These are phyloP conservation scores for Circaetus cinerascens DNA, from an alignment of 2,113 vertebrate genomes.

Conservation along the genomic window DNA sequence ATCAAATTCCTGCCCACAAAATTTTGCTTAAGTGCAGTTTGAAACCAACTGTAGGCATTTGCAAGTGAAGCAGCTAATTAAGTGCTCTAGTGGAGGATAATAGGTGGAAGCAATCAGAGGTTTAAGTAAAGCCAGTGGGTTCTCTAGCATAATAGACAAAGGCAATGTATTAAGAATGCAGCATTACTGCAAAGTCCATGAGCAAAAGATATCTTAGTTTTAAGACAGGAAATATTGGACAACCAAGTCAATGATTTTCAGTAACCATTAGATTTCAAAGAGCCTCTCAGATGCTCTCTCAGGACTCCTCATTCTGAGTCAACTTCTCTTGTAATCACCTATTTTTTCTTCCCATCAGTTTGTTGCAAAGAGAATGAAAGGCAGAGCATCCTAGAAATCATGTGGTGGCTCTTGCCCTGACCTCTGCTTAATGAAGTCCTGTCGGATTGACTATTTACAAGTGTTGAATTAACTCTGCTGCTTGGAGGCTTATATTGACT, in stretches of 20 bases:
- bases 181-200: neutral
- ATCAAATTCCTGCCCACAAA: neutral
- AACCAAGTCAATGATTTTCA: neutral
- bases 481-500: neutral
- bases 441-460: neutral
- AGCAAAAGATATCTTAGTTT: neutral
- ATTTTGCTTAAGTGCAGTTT: neutral
- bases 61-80: neutral
- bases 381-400: neutral
- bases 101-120: neutral
- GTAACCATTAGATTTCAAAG: neutral
- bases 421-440: neutral
- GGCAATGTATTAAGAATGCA: neutral
- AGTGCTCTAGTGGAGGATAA: neutral
- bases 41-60: neutral
- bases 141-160: neutral
- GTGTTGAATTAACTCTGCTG: neutral
- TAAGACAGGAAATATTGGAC: neutral
- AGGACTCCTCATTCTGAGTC: neutral
- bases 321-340: neutral
- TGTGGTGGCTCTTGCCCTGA: neutral
- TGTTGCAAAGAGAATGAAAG: neutral
- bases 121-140: neutral
- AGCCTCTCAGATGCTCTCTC: neutral
- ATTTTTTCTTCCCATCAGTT: neutral